Conservation (phyloP, 92 coral and sea anemone genomes). For the Umimayanthus chanpuru region DNA sequence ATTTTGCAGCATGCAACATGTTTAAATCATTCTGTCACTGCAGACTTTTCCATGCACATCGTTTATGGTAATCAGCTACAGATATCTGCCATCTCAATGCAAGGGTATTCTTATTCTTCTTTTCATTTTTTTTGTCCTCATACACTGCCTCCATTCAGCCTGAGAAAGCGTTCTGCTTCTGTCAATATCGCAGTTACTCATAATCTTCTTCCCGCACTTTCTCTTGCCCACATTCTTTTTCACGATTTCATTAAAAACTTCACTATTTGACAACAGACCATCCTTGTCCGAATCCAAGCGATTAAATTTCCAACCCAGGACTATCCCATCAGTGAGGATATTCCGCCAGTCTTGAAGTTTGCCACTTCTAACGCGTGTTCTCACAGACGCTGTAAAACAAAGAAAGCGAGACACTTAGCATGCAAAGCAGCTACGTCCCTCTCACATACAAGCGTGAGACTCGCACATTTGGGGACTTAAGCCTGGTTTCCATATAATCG, state of each 20-base stretch:
- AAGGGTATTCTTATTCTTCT: constrained; percentile 25
- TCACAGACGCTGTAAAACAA: constrained; percentile 28
- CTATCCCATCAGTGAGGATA: constrained; percentile 74
- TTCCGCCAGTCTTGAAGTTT: constrained; percentile 66
- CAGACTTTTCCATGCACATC: background rate
- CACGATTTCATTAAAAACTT: constrained; percentile 77
- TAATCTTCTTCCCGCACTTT: constrained; percentile 87
- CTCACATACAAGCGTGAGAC: background rate
- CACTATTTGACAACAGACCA: constrained; percentile 63
- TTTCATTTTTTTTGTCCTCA: constrained; percentile 47
- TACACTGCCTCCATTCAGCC: constrained; percentile 83
- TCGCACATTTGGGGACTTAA: background rate
- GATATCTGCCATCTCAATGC: background rate
- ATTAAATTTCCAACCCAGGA: constrained; percentile 87
- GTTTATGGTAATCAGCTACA: background rate
- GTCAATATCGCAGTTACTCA: constrained; percentile 81
- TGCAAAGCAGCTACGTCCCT: background rate
- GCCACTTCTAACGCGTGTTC: constrained; percentile 78
- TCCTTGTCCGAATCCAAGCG: constrained; percentile 82
- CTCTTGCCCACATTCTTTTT: constrained; percentile 79
- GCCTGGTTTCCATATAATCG: too few species aligned
- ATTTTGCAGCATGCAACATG: too few species aligned
- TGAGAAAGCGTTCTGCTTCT: constrained; percentile 77
- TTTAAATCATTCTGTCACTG: too few species aligned
- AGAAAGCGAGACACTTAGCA: background rate